Base-by-base conservation (phyloP, 1,140 invertebrate genomes). In the Potamilus streckersoni region DNA sequence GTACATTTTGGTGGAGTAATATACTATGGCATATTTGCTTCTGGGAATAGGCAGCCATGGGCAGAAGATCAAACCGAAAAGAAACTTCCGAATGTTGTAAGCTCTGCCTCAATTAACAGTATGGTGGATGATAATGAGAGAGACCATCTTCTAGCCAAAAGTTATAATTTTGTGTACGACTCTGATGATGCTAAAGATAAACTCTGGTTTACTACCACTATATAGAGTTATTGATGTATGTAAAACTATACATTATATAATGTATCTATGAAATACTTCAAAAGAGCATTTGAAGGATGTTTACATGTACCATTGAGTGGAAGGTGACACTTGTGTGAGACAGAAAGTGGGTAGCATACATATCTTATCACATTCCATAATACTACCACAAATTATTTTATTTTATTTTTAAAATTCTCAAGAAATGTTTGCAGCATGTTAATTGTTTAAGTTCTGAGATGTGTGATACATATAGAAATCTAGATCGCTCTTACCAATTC, bases 21-120 rank as follows among this genome's bases (percentile, higher is more conserved):
- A 12, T 73, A 73, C 57, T 73, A 73, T 58, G 23, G 66, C 1
- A 59, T 73, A n/a, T 73, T 73, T 60, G 72, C 72, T 31, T 73
- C 72, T 13, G 72, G 72, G n/a, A 55, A 67, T 17, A 63, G 63
- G 23, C 72, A 73, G 57, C 5, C 72, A 5, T 73, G 72, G 72
- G 72, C 63, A 23, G 72, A 62, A 11, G 23, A 59, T 19, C 63
- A 73, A n/a, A 23, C 14, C 5, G 17, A 19, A 20, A 19, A 4
- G 20, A 38, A 57, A 15, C 16, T 57, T 20, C 58, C 63, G 5
- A 19, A 58, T 19, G 64, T 67, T 5, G 56, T 58, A 17, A 63
- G 31, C 17, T n/a, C 49, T 14, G 13, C 11, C 69, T 31, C 31
- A 27, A 1, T 11, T n/a, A 23, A 49, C 1, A 62, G 63, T 20